A percentile compares a stretch with the other conserved stretches of the same genome.
These are phyloP conservation scores for Strongylocentrotus purpuratus DNA, from an alignment of 35 echinoderm and acorn worm species.

Conservation along the genomic window DNA sequence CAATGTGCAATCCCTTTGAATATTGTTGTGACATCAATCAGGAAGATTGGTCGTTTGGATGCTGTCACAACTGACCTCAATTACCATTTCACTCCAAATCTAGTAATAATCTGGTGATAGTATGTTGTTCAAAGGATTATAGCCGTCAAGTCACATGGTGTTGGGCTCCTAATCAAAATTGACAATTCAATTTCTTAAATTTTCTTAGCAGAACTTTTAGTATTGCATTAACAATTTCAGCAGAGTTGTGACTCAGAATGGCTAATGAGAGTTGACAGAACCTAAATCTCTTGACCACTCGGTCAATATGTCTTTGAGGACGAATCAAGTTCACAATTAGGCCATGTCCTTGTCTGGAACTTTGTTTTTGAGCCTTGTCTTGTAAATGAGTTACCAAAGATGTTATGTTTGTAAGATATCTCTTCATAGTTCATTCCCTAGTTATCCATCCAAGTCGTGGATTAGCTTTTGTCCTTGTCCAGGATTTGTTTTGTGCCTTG, in stretches of 20 bases:
- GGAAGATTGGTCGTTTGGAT: too few relatives aligned
- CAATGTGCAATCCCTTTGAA: too few relatives aligned
- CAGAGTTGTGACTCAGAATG: not conserved
- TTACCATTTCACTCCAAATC: too few relatives aligned
- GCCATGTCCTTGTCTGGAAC: not conserved
- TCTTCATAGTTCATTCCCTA: too few relatives aligned
- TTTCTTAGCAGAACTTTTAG: not conserved
- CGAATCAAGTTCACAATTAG: not conserved
- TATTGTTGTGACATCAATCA: too few relatives aligned
- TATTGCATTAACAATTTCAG: not conserved
- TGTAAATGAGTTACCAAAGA: not conserved
- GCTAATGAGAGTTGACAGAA: not conserved
- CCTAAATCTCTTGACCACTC: not conserved
- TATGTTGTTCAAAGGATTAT: too few relatives aligned
- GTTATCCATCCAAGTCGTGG: not conserved
- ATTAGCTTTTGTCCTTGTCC: not conserved
- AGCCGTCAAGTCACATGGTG: not conserved
- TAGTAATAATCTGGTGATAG: too few relatives aligned
- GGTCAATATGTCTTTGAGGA: not conserved
- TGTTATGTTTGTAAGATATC: too few relatives aligned
- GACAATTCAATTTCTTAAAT: not conserved
- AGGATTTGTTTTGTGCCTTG: not conserved
- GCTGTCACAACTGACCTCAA: too few relatives aligned
- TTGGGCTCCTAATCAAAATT: not conserved
- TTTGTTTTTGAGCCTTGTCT: not conserved